Evolutionary conservation across 92 coral and sea anemone genomes (phyloP), one percentile per base, ranked within the genome.

Genomic region (Porites evermanni): DNA sequence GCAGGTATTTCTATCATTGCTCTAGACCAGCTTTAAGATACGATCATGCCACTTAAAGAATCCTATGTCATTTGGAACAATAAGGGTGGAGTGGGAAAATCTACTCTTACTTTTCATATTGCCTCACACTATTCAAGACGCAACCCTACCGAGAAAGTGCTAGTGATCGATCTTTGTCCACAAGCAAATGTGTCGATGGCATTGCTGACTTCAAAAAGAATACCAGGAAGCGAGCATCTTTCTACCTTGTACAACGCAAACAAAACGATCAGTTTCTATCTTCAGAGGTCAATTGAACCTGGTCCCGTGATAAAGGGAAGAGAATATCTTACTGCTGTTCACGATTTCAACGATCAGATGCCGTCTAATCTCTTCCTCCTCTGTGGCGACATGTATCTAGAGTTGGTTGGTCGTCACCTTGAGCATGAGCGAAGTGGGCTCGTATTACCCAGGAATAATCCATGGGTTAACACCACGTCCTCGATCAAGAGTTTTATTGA

Each of bases 31-130:
- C 16, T 0, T 67, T 67, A 10, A 1, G 72, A 67, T n/a, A 78
- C 20, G 51, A 81, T 0, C 47, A 38, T 81, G 85, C 77, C 77
- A 1, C 77, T 81, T 7, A 53, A 68, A 54, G 85, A 81, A 32
- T 81, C 85, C 10, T 81, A 68, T 19, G 85, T 81, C 12, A 68
- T 84, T 58, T 83, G 77, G 78, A 83, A 83, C 72, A 83, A 83
- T 38, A 83, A 83, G 20, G 87, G 88, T 0, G 88, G 88, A 72
- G 88, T 84, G 44, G 88, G 88, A 29, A 84, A 84, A 47, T 73
- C 74, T 51, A 84, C 88, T 38, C 81, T 84, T 6, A 65, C 80
- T 5, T 74, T 72, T 12, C 88, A 84, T 38, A 63, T 84, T 20
- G 88, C 81, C 64, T 58, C 79, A 10, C 29, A n/a, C 73, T 84